Evolutionary conservation across 2,797 vertebrate genomes (phyloP), one percentile per base, ranked within the genome.

Genomic region (Eleutherodactylus coqui): DNA sequence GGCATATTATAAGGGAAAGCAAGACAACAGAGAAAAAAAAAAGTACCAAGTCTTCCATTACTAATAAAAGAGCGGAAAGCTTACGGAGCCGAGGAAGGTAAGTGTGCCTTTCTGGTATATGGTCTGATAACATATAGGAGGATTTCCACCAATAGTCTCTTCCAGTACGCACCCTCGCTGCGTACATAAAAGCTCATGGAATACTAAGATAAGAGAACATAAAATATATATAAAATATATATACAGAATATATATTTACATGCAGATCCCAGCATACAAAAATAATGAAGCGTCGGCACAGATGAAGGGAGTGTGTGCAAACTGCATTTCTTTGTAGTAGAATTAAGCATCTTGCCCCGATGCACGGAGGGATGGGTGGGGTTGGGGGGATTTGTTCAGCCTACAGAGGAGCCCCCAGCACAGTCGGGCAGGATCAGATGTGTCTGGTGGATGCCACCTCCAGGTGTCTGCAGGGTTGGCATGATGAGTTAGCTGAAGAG

Each of bases 271-370:
- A 84, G 86, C 83, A 84, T 80, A 84, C 34, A 87, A 72, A 79
- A 87, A 84, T 72, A 55, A 49, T 36, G 53, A 79, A 84, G 86
- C 75, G 49, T 87, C 67, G 24, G 82, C 81, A 75, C 81, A 80
- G 79, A 79, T 79, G 67, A 73, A 79, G 51, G 51, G 43, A 80
- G 76, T 67, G 88, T 89, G 88, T 90, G 91, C 87, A 92, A 91
- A 88, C 86, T 85, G 77, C 89, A 80, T 73, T 88, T 34, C 88
- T 89, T 82, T 88, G 89, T 89, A 90, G 88, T 89, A 64, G 64
- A 87, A 88, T 80, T 80, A 84, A 88, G 84, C 75, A 78, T 82
- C 83, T 58, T 14, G 55, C 60, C 62, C 67, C 19, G 29, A 29
- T 58, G 67, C 16, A 29, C 41, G 27, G 67, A 69, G 16, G 43